A percentile compares a stretch with the other conserved stretches of the same genome.
Evolutionary conservation across 1,140 invertebrate genomes (phyloP).

Genomic region (Thaumetopoea pityocampa): DNA sequence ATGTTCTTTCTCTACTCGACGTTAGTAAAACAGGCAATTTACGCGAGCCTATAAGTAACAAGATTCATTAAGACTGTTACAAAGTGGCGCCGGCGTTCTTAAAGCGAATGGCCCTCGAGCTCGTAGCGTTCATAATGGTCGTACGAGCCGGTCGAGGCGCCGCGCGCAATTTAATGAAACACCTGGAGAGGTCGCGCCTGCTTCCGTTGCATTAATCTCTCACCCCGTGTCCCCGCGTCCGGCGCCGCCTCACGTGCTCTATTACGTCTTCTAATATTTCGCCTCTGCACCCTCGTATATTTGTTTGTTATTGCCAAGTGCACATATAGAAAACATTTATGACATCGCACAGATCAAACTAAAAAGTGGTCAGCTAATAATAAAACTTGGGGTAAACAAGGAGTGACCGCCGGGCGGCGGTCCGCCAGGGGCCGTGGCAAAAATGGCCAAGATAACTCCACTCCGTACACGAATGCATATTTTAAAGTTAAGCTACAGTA

Average conservation of each 20-base stretch:
- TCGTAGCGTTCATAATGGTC: constrained; percentile 69
- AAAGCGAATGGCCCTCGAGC: constrained; percentile 72
- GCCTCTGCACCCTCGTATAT: no score
- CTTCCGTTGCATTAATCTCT: constrained; percentile 71
- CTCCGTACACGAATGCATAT: constrained; percentile 65
- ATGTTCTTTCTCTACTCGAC: constrained; percentile 40
- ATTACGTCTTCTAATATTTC: constrained; percentile 19
- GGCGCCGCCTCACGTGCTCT: constrained; percentile 19
- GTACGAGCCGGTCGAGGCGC: constrained; percentile 60
- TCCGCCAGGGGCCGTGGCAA: constrained; percentile 45
- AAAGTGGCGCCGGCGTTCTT: constrained; percentile 73
- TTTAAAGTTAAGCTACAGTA: constrained; percentile 64
- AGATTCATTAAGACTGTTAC: constrained; percentile 73
- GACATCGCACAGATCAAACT: constrained; percentile 3
- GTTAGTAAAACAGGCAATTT: constrained; percentile 70
- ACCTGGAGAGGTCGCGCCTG: constrained; percentile 65
- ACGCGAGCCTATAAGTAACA: constrained; percentile 72
- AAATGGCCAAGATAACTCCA: constrained; percentile 62
- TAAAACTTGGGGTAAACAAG: constrained; percentile 57
- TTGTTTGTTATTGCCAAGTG: no score
- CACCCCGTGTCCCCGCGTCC: constrained; percentile 26
- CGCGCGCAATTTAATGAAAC: constrained; percentile 71
- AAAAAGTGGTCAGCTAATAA: constrained; percentile 34
- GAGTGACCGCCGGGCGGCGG: constrained; percentile 35
- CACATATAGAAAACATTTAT: no score